Base-by-base conservation (phyloP, 2,888 invertebrate genomes). In the Cryptus armator region DNA sequence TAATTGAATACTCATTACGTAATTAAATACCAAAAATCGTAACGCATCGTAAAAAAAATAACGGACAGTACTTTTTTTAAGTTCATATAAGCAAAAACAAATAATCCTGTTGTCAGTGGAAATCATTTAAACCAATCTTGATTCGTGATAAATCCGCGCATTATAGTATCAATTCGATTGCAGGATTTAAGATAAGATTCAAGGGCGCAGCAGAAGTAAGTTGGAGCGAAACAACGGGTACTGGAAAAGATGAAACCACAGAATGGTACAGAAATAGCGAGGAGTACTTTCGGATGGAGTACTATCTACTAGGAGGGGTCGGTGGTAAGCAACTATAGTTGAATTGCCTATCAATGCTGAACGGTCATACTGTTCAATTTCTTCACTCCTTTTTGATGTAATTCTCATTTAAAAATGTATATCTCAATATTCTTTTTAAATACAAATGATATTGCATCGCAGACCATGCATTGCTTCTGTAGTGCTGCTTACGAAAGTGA, bases 201-300 rank as follows among this genome's bases (percentile, higher is more conserved):
- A 95, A 43, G 92, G 77, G 82, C 4, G 10, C 12, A 12, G 82
- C 77, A 5, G 19, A 59, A 29, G 77, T 77, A 3, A 19, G 46
- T n/a, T 82, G 77, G 77, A 67, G 46, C 16, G 67, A 77, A 16
- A n/a, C 44, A 12, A 56, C 19, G 16, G 72, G 82, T 48, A 66
- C 10, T 51, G 82, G 82, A n/a, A 77, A 72, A 4, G 24, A 72
- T 12, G 16, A 19, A 10, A 48, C 14, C 10, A 72, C 94, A 83
- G 24, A 3, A 37, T 37, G 53, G 43, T 95, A 95, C 81, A 95
- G 94, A 12, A 96, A 96, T 3, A 95, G 96, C 91, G 97, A 97
- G 90, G 96, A 96, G 90, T 97, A 97, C 90, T 97, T 97, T 90
- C 96, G 96, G 91, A 96, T 96, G 87, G 95, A 96, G 87, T 96